These are phyloP conservation scores for Antheraea assamensis DNA, from an alignment of 2,888 invertebrate genomes.

Conservation along the genomic window DNA sequence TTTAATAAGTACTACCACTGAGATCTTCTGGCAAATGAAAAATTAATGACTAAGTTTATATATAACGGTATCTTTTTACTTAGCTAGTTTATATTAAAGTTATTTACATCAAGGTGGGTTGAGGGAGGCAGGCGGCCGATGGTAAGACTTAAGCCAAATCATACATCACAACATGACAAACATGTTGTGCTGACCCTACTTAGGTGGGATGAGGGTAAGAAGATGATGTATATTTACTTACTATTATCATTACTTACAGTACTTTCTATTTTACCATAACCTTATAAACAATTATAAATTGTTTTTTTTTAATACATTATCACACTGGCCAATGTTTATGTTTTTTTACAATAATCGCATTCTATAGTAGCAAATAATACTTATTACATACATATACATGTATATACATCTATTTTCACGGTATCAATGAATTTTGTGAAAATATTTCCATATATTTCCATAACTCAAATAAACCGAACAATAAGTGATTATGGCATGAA, in stretches of 20 bases:
- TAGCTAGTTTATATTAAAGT: no score
- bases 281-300: not conserved
- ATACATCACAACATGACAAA: no score
- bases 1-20: no score
- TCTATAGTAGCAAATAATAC: not conserved
- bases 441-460: not conserved
- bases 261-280: constrained; percentile 8
- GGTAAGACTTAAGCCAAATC: no score
- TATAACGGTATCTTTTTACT: not conserved
- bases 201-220: no score
- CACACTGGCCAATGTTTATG: not conserved
- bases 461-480: not conserved
- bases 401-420: not conserved
- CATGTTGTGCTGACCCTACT: no score
- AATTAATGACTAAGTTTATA: not conserved
- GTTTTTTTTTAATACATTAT: not conserved
- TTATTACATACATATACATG: not conserved
- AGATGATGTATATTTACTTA: not conserved
- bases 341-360: not conserved
- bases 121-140: no score
- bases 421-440: not conserved
- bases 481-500: no score
- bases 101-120: no score
- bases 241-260: no score
- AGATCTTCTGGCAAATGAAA: not conserved